Base-by-base conservation (phyloP, 2,888 invertebrate genomes). In the Gnatocerus cornutus region DNA sequence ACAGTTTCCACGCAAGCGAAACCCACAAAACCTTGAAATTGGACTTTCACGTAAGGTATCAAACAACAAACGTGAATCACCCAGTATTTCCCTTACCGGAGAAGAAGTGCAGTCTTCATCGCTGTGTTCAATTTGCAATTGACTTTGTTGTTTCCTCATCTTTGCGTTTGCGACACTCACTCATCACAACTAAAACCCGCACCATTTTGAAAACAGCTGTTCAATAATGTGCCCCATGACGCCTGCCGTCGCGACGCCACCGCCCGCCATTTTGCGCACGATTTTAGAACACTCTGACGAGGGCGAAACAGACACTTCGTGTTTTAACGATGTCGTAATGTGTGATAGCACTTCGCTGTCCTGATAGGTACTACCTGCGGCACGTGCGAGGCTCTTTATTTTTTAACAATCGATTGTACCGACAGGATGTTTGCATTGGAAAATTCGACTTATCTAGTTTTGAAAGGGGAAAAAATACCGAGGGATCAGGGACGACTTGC, bases 31-130 rank as follows among this genome's bases (percentile, higher is more conserved):
- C 29, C 27, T 27, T 43, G 46, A 56, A 65, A 65, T 43, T 37
- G 9, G 5, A 16, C 27, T n/a, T 37, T 14, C 21, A 21, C 21
- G 2, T 21, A 21, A 21, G 21, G 1, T 4, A 21, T 1, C 21
- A 21, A 21, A 21, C 21, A 16, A 43, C 8, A 33, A 29, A 8
- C 30, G n/a, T 27, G 45, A 58, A 45, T 27, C 43, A 45, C 27
- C 10, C 39, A 13, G 39, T 39, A 13, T 21, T 10, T 9, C 13
- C 13, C 84, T 82, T 84, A 88, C 88, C 84, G 87, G 86, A 55
- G 87, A 86, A 74, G 87, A 86, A 76, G 87, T 87, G 74, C 87
- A 85, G 74, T 88, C 88, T 78, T 88, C 88, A 73, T 88, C 88
- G 76, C 85, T 87, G 74, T 86, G 84, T 68, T 85, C 85, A 66